A percentile compares a stretch with the other conserved stretches of the same genome.
Conservation (phyloP, 2,797 vertebrate species). For the Heteromormyrus szaboi region DNA sequence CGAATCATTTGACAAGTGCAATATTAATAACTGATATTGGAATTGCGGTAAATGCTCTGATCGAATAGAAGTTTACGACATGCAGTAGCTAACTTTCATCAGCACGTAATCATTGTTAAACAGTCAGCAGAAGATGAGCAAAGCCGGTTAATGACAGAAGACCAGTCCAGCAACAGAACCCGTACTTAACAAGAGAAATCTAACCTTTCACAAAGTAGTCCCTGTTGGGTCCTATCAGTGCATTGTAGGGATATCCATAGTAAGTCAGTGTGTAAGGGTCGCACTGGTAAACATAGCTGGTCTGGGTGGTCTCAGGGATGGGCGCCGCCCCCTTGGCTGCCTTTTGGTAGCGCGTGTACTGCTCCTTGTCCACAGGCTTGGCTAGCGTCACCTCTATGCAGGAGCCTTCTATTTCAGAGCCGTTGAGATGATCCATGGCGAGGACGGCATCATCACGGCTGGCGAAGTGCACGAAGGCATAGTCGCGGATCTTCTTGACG, state of each 20-base stretch:
- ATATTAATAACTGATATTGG: not conserved
- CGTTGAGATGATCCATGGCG: constrained; percentile 92
- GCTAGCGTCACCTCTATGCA: constrained; percentile 95
- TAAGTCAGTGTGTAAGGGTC: constrained; percentile 93
- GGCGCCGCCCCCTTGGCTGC: constrained; percentile 78
- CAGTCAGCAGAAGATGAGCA: not conserved
- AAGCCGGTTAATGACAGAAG: constrained; percentile 15
- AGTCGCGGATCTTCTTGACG: constrained; percentile 98
- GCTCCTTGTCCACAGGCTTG: constrained; percentile 98
- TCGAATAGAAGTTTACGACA: not conserved
- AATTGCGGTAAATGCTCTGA: not conserved
- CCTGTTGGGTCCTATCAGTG: constrained; percentile 92
- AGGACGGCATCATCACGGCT: constrained; percentile 88
- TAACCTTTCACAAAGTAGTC: constrained; percentile 99
- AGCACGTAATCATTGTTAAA: not conserved
- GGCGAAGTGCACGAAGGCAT: constrained; percentile 93
- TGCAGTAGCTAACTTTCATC: not conserved
- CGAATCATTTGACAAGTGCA: not conserved
- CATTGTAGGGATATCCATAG: constrained; percentile 94
- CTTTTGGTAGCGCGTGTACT: constrained; percentile 95
- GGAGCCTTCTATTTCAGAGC: constrained; percentile 89
- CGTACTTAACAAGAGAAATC: constrained; percentile 35
- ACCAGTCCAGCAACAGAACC: not conserved
- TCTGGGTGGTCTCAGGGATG: constrained; percentile 62
- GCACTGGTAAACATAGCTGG: constrained; percentile 90